Evolutionary conservation across 2,888 invertebrate species (phyloP).

Genomic region (Drepana falcataria): DNA sequence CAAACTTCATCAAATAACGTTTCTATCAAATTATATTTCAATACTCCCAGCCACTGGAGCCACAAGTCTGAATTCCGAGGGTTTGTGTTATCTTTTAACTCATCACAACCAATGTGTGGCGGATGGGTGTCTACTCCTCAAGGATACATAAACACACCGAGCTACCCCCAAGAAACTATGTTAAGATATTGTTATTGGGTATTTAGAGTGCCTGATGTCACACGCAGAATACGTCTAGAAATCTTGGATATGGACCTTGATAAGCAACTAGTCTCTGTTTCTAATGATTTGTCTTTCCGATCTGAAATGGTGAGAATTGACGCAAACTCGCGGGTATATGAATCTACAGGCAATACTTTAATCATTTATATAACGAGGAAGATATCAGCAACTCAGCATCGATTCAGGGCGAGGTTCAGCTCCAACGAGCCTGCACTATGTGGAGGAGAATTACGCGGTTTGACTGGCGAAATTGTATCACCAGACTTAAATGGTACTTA

Average conservation of each 20-base stretch:
- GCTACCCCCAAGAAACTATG: slow-evolving; percentile 79
- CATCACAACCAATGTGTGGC: slow-evolving; percentile 82
- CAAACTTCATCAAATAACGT: slow-evolving; percentile 54
- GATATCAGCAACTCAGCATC: slow-evolving; percentile 69
- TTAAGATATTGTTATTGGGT: slow-evolving; percentile 56
- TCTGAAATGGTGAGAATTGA: not conserved
- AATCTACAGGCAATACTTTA: slow-evolving; percentile 83
- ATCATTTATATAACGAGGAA: slow-evolving; percentile 79
- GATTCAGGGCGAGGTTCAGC: slow-evolving; percentile 84
- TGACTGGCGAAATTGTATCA: slow-evolving; percentile 40
- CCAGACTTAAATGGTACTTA: slow-evolving; percentile 45
- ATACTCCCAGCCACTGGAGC: slow-evolving; percentile 45
- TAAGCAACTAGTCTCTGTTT: slow-evolving; percentile 55
- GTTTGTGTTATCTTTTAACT: slow-evolving; percentile 81
- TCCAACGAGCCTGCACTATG: slow-evolving; percentile 77
- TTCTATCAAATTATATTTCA: slow-evolving; percentile 46
- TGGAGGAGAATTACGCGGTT: slow-evolving; percentile 46
- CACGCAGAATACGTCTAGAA: slow-evolving; percentile 65
- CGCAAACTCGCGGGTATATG: slow-evolving; percentile 41
- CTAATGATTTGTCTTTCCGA: slow-evolving; percentile 63
- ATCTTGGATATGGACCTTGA: slow-evolving; percentile 70
- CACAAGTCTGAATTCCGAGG: slow-evolving; percentile 56
- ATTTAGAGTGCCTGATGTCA: slow-evolving; percentile 49
- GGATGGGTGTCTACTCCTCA: slow-evolving; percentile 78
- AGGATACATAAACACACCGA: slow-evolving; percentile 84